These are phyloP conservation scores for Drosophila truncata DNA, from an alignment of 1,140 invertebrate species.

Conservation along the genomic window DNA sequence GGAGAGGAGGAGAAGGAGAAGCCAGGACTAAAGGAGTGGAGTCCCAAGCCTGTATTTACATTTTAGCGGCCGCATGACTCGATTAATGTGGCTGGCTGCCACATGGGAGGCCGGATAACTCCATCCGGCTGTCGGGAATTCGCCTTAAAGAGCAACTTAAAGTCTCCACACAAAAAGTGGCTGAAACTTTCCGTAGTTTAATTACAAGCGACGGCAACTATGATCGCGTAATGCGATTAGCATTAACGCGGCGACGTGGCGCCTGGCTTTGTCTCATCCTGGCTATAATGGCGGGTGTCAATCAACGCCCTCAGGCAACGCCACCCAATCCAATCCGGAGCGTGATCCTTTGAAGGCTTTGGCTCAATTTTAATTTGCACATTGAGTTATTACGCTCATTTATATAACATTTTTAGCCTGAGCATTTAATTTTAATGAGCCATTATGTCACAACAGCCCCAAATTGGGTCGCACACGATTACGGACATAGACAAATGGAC, in stretches of 20 bases:
- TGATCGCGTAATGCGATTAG: constrained; percentile 77
- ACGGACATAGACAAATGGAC: constrained; percentile 36
- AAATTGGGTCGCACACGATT: constrained; percentile 41
- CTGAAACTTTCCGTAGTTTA: constrained; percentile 55
- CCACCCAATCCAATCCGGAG: constrained; percentile 7
- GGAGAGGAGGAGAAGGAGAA: constrained; percentile 5
- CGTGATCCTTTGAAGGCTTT: constrained; percentile 42
- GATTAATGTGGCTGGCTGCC: constrained; percentile 57
- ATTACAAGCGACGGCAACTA: constrained; percentile 67
- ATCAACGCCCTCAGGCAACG: constrained; percentile 16
- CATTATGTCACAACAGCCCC: constrained; percentile 63
- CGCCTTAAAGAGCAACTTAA: constrained; percentile 26
- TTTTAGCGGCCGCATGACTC: constrained; percentile 48
- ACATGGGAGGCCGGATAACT: constrained; percentile 10
- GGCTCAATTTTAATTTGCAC: constrained; percentile 76
- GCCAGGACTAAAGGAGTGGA: constrained; percentile 7
- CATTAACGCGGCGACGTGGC: constrained; percentile 21
- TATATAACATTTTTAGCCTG: constrained; percentile 62
- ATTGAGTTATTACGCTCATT: constrained; percentile 72
- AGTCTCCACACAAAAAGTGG: constrained; percentile 13
- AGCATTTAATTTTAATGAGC: constrained; percentile 73
- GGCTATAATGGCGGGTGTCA: constrained; percentile 34
- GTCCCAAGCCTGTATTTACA: constrained; percentile 45
- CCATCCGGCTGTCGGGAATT: neutral
- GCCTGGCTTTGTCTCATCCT: constrained; percentile 2